These are phyloP conservation scores for Sylvietta virens DNA, from an alignment of 2,113 vertebrate species.

Conservation along the genomic window DNA sequence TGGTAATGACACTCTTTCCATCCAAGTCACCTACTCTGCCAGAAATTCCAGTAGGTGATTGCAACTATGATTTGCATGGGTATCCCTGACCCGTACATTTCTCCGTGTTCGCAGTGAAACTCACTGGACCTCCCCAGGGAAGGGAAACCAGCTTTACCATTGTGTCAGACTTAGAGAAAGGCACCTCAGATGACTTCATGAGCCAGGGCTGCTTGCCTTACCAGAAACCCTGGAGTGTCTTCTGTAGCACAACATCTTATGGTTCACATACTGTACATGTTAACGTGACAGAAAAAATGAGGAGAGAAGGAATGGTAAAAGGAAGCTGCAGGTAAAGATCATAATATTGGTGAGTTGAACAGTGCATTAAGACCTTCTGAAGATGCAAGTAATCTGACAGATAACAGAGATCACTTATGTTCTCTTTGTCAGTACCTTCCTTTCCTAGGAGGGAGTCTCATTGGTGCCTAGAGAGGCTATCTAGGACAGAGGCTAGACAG, in stretches of 20 bases:
- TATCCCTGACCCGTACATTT: neutral
- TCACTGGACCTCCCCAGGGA: neutral
- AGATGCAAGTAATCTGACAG: neutral
- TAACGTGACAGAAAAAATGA: rapidly evolving
- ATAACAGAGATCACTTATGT: neutral
- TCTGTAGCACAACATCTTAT: neutral
- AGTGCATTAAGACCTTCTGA: neutral
- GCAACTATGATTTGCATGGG: neutral
- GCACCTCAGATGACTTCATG: neutral
- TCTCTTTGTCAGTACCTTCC: neutral
- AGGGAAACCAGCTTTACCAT: neutral
- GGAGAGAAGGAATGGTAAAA: neutral
- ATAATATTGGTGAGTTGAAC: neutral
- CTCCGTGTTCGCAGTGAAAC: neutral
- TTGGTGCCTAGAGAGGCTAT: neutral
- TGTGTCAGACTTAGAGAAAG: neutral
- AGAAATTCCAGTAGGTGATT: neutral
- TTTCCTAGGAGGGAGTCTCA: neutral
- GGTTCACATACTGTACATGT: rapidly evolving
- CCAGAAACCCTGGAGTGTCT: neutral
- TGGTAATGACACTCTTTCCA: neutral
- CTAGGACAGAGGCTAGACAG: neutral
- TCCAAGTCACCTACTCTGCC: neutral
- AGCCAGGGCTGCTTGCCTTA: neutral
- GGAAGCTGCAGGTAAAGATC: neutral